Evolutionary conservation across 2,113 vertebrate species (phyloP).

Genomic region (Urocynchramus pylzowi): DNA sequence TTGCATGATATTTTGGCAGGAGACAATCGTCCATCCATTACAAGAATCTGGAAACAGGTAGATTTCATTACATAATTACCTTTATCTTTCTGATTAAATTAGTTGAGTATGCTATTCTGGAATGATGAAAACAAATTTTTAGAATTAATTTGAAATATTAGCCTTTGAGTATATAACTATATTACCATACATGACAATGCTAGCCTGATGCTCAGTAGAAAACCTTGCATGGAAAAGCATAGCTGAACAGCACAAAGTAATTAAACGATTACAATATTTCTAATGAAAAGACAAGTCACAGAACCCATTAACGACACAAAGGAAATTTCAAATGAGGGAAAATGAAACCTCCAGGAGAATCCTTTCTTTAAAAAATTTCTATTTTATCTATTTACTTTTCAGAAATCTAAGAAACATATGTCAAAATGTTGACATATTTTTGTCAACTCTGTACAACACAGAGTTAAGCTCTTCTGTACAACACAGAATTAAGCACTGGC

Average conservation of each 20-base stretch:
- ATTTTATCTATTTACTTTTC: neutral
- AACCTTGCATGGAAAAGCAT: neutral
- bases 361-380: neutral
- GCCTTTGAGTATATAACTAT: neutral
- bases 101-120: neutral
- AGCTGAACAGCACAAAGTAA: neutral
- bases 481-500: neutral
- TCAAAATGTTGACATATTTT: too few relatives aligned
- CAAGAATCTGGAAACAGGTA: neutral
- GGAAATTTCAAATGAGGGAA: neutral
- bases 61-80: neutral
- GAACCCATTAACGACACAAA: neutral
- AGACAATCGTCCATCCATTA: neutral
- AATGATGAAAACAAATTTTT: neutral
- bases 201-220: neutral
- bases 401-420: neutral
- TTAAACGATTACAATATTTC: neutral
- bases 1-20: neutral
- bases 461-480: neutral
- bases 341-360: neutral
- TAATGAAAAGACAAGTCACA: neutral
- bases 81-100: neutral
- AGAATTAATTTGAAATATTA: neutral
- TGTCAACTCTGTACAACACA: too few relatives aligned
- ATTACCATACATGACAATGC: neutral